phyloP scores from a whole-genome alignment of 2,797 vertebrate genomes.

The Spinus olivaceus region DNA sequence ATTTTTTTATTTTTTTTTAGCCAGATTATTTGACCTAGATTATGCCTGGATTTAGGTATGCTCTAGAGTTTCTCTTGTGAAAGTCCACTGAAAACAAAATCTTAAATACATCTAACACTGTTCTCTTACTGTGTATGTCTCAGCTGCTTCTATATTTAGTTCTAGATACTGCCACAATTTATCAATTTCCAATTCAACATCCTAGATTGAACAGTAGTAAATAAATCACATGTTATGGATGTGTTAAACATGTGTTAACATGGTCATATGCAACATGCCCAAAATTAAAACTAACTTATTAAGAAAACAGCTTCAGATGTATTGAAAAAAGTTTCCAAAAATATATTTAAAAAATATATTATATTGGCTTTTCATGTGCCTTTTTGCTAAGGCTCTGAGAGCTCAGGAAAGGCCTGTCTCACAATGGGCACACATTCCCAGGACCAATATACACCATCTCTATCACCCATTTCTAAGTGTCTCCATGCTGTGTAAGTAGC shows the following conservation, averaged over 20 bases:
- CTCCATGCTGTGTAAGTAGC: neutral
- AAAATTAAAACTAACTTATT: neutral
- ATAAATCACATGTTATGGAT: neutral
- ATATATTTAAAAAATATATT: neutral
- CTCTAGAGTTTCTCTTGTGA: neutral
- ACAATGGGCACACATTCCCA: accelerated
- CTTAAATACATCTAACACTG: neutral
- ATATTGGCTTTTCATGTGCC: neutral
- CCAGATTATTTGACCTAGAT: neutral
- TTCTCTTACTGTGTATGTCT: neutral
- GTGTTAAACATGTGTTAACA: neutral
- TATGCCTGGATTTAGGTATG: neutral
- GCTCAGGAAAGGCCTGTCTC: neutral
- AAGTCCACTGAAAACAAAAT: neutral
- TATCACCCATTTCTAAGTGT: neutral
- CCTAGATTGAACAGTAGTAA: neutral
- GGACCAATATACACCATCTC: neutral
- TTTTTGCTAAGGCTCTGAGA: neutral
- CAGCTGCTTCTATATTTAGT: neutral
- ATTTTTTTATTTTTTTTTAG: neutral
- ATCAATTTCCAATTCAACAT: neutral
- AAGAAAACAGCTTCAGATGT: neutral
- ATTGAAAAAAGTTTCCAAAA: neutral
- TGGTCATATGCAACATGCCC: neutral
- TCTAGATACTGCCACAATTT: neutral